A percentile compares a stretch with the other conserved stretches of the same genome.
phyloP scores from a whole-genome alignment of 2,888 invertebrate species.

The Terebella lapidaria region DNA sequence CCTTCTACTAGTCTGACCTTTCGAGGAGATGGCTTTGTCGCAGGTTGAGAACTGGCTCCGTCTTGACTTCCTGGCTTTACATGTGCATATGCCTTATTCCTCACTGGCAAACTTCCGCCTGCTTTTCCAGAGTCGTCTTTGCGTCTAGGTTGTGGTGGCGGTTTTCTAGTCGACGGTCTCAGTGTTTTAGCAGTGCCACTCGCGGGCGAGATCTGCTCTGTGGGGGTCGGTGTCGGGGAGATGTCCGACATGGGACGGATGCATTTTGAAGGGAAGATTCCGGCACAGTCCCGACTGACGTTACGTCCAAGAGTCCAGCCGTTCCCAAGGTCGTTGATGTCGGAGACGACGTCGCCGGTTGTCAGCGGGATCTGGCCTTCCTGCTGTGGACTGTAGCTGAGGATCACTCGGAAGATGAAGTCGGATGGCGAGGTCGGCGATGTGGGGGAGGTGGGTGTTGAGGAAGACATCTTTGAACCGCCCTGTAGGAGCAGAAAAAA shows the following conservation, averaged over 20 bases:
- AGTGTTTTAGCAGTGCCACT: neutral
- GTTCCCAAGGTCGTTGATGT: conserved; percentile 23
- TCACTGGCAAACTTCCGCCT: neutral
- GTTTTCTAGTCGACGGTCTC: neutral
- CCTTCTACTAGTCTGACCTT: neutral
- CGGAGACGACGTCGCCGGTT: conserved; percentile 21
- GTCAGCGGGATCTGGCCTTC: conserved; percentile 23
- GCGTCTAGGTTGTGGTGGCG: neutral
- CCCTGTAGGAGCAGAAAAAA: conserved; percentile 5
- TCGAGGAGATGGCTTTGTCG: neutral
- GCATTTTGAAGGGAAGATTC: conserved; percentile 23
- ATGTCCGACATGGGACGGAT: conserved; percentile 10
- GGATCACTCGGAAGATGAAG: conserved; percentile 14
- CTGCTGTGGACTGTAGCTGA: conserved; percentile 18
- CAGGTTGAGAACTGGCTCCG: neutral
- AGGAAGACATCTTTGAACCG: conserved; percentile 15
- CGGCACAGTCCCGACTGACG: conserved; percentile 17
- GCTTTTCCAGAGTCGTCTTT: neutral
- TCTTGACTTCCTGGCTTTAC: neutral
- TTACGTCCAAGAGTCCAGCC: conserved; percentile 26
- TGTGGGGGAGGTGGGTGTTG: conserved; percentile 12
- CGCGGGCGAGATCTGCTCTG: neutral
- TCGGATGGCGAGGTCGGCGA: conserved; percentile 1
- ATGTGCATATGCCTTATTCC: neutral
- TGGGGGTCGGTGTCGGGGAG: neutral